phyloP scores from a whole-genome alignment of 1,140 invertebrate genomes.

The Drosophila arizonae region DNA sequence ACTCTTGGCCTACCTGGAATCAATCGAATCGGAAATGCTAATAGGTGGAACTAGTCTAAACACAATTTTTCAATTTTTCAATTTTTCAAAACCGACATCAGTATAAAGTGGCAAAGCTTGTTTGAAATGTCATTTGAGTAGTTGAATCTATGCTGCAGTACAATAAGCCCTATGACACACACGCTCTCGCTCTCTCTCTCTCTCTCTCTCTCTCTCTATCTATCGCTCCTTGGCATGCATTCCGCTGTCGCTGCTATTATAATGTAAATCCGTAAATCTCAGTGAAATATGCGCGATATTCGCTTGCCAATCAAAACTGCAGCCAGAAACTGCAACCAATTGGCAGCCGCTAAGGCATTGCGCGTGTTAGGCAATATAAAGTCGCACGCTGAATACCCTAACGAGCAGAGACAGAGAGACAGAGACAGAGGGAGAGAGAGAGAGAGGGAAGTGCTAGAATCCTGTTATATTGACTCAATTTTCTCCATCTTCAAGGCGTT shows the following conservation, averaged over 20 bases:
- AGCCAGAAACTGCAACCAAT: constrained; percentile 23
- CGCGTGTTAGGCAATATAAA: neutral
- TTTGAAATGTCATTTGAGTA: no score
- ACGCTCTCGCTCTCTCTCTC: no score
- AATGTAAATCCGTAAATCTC: constrained; percentile 22
- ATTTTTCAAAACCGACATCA: no score
- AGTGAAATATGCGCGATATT: constrained; percentile 19
- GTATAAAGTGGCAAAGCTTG: no score
- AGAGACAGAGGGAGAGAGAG: no score
- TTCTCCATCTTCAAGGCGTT: no score
- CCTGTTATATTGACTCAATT: neutral
- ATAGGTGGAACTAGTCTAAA: no score
- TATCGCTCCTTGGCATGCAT: neutral
- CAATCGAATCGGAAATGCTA: no score
- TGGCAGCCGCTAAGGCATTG: neutral
- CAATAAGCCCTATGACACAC: neutral
- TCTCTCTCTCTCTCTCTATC: neutral
- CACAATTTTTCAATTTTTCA: no score
- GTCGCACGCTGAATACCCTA: neutral
- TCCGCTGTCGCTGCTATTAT: neutral
- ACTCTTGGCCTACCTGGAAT: no score
- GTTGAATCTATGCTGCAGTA: neutral
- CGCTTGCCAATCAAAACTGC: constrained; percentile 29
- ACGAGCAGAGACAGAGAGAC: no score
- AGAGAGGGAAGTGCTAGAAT: neutral